Evolutionary conservation across 2,113 vertebrate genomes (phyloP), one percentile per base, ranked within the genome.

Genomic region (Notarius lentiginosus): DNA sequence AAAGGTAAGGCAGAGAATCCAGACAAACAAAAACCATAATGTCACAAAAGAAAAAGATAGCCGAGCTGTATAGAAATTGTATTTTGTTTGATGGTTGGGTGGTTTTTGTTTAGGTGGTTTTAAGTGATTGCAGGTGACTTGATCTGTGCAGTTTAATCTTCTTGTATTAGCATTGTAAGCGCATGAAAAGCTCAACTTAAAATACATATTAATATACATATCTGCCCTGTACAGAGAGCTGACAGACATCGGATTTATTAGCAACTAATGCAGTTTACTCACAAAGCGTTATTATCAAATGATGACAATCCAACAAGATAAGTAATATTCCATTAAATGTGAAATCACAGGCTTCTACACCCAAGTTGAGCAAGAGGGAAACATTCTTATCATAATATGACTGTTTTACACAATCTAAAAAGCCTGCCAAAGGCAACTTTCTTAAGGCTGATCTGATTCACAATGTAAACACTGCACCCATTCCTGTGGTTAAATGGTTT

Each of bases 1-100:
- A 72, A 90, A 94, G 94, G 94, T 95, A 93, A 73, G 94, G 65
- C 61, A 84, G 86, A 56, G 61, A 77, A 82, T 34, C 15, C 49
- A 80, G 14, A 14, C 24, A 47, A 79, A 60, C 24, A 7, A 27
- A 61, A 85, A 30, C 53, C 17, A 53, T 27, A 65, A 24, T 49
- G 24, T 81, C 12, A 56, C 15, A 7, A 60, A 55, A 75, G 24
- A n/a, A 15, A 17, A 41, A 47, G 14, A 84, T 11, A 80, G 53
- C n/a, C 0, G 15, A 76, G 34, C 47, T 17, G 14, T 10, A 0
- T 47, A 24, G 3, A 53, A 47, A 18, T 65, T 8, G 14, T 70
- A 4, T 80, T 65, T 22, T 2, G 10, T 68, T 63, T 60, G 7
- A 22, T 41, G 4, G 10, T 65, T 47, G 24, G 27, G 8, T 41